Base-by-base conservation (phyloP, 2,113 vertebrate genomes). In the Sceloporus tristichus region DNA sequence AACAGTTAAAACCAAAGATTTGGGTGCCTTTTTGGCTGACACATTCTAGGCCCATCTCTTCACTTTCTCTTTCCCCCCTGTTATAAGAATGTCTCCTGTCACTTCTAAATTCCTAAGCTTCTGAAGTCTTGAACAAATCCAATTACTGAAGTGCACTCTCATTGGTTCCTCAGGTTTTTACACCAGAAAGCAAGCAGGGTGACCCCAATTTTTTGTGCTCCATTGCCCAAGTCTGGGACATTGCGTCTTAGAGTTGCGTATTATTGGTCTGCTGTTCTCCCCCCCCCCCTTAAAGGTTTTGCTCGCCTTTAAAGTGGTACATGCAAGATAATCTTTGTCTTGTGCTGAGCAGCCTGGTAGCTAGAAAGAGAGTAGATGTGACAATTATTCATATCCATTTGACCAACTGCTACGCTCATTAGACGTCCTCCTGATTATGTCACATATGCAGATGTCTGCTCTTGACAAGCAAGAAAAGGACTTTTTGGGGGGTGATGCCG, bases 141-240 rank as follows among this genome's bases (percentile, higher is more conserved):
- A 40, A 38, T 78, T 90, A 79, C 82, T 18, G 1, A 53, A 16
- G 73, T 19, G 66, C 2, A 0, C 0, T 0, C 19, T 38, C 54
- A 18, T 29, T 0, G 0, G 9, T 34, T 74, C 5, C 0, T 0
- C 1, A 29, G 5, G 10, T 87, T 86, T 62, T 54, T 70, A 34
- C 84, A 85, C 85, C 75, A 54, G 42, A 74, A 40, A 53, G 3
- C 62, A 0, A 3, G 38, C n/a, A 85, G 82, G 71, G 3, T 76
- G 75, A 3, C n/a, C 78, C 82, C 42, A 53, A 27, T 83, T 73
- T 11, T 70, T 10, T 81, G 73, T 34, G 19, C 68, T 82, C 66
- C 40, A 5, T 13, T 11, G 42, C 59, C 11, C 65, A 19, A 11
- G 29, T n/a, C n/a, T 2, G 21, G 66, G 65, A 62, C 23, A 48